A percentile compares a stretch with the other conserved stretches of the same genome.
phyloP scores from a whole-genome alignment of 2,113 vertebrate genomes.

The Deroptyus accipitrinus region DNA sequence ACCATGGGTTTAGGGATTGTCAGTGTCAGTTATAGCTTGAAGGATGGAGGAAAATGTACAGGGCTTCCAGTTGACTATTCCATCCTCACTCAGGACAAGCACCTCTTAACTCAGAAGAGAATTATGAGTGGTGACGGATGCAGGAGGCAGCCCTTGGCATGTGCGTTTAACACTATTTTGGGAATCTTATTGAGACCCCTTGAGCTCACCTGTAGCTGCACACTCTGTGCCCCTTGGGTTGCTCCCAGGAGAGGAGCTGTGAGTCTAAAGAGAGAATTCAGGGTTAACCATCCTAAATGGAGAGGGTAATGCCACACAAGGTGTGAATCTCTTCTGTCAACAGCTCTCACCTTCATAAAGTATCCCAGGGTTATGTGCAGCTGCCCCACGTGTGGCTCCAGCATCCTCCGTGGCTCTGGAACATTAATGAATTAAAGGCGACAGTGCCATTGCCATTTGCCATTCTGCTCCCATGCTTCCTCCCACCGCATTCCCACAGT shows the following conservation, averaged over 20 bases:
- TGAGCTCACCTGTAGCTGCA: background rate
- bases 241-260: background rate
- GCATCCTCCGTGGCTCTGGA: background rate
- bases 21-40: background rate
- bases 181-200: background rate
- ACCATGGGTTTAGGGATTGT: rapidly evolving
- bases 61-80: rapidly evolving
- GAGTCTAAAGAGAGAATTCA: background rate
- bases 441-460: background rate
- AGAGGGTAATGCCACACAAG: background rate
- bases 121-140: rapidly evolving
- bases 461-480: background rate
- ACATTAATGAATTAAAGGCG: background rate
- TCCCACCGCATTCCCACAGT: background rate
- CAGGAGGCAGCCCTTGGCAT: background rate
- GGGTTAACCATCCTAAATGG: background rate
- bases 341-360: background rate
- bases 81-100: background rate
- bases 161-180: rapidly evolving
- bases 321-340: background rate
- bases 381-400: background rate
- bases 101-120: rapidly evolving
- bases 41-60: background rate
- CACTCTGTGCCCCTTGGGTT: rapidly evolving
- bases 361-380: rapidly evolving